Percentiles rank a stretch among this genome's conserved stretches.
phyloP scores from a whole-genome alignment of 2,888 invertebrate genomes.

The Meta bourneti region DNA sequence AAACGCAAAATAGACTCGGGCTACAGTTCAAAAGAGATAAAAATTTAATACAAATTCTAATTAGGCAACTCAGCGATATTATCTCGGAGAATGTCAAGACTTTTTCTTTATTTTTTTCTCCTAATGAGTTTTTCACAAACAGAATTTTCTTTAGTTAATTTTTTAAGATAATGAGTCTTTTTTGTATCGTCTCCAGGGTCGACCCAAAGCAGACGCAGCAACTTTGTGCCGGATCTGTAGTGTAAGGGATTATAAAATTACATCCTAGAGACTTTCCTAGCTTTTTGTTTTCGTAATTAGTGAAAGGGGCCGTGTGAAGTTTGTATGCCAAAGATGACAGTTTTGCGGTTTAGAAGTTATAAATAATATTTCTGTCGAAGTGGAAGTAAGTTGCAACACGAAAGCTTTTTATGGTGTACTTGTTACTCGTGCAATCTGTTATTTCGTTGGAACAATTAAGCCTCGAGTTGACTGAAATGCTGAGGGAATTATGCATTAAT shows the following conservation, averaged over 20 bases:
- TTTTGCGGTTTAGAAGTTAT: neutral
- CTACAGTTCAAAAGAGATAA: constrained; percentile 50
- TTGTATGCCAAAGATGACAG: neutral
- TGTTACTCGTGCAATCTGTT: too few species aligned
- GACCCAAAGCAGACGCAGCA: neutral
- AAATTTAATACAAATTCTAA: constrained; percentile 65
- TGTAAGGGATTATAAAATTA: constrained; percentile 13
- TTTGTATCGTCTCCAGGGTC: neutral
- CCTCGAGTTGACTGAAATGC: too few species aligned
- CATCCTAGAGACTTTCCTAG: neutral
- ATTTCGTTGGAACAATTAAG: too few species aligned
- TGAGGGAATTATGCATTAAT: too few species aligned
- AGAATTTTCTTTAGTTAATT: constrained; percentile 21
- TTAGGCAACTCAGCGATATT: constrained; percentile 48
- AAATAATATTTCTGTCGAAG: neutral
- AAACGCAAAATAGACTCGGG: constrained; percentile 32
- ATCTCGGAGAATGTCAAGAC: neutral
- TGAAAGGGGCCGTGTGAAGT: neutral
- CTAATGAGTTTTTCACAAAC: constrained; percentile 42
- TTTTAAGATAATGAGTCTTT: constrained; percentile 30
- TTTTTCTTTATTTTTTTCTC: constrained; percentile 22
- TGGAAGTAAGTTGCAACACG: neutral
- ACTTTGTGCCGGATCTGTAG: neutral
- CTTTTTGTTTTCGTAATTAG: constrained; percentile 1
- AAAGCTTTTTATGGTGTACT: too few species aligned